Percentiles rank a stretch among this genome's conserved stretches.
These are phyloP conservation scores for Halisarca cf. caerulea DNA, from an alignment of 37 sponge, comb jelly and placozoan species.

Conservation along the genomic window DNA sequence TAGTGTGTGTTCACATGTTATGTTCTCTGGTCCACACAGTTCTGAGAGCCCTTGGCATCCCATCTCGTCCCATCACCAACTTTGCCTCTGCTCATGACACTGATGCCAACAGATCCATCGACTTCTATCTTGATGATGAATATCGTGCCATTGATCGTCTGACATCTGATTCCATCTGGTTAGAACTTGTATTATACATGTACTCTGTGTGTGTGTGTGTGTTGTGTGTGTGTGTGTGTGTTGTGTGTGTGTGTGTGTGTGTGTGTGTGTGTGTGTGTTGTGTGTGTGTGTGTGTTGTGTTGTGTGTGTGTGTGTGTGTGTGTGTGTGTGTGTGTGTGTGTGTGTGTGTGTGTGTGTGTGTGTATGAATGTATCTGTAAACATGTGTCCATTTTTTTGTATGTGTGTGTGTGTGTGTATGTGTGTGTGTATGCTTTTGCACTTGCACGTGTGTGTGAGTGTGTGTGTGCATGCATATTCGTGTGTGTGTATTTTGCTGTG, in stretches of 20 bases:
- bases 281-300: too few species aligned
- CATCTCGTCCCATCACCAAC: slow-evolving; percentile 72
- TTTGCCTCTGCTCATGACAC: slow-evolving; percentile 81
- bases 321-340: not conserved
- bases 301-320: not conserved
- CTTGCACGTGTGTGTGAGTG: not conserved
- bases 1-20: not conserved
- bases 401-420: not conserved
- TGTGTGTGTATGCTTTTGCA: not conserved
- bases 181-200: not conserved
- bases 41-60: slow-evolving; percentile 70
- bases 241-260: slow-evolving; percentile 3
- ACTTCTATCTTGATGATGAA: slow-evolving; percentile 60
- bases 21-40: slow-evolving; percentile 25
- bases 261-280: too few species aligned
- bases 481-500: too few species aligned
- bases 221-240: not conserved
- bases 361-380: not conserved
- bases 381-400: not conserved
- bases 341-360: not conserved
- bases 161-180: slow-evolving; percentile 78
- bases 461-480: not conserved
- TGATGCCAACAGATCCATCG: slow-evolving; percentile 64
- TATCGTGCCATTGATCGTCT: slow-evolving; percentile 45
- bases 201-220: too few species aligned